These are phyloP conservation scores for Aleiodes sp. DNA, from an alignment of 1,140 invertebrate species.

Conservation along the genomic window DNA sequence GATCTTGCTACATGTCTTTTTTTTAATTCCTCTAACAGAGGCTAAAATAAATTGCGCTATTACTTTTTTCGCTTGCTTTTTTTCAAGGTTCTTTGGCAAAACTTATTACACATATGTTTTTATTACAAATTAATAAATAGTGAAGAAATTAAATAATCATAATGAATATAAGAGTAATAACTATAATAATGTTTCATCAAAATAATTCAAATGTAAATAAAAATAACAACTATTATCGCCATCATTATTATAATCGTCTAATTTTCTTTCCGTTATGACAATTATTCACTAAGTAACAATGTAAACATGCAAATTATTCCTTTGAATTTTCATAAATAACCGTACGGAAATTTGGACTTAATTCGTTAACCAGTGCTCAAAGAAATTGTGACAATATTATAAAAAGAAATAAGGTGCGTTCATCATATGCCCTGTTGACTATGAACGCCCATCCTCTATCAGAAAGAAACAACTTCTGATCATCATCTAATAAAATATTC, in stretches of 20 bases:
- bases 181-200: constrained; percentile 40
- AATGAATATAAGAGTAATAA: constrained; percentile 46
- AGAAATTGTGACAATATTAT: constrained; percentile 23
- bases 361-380: constrained; percentile 28
- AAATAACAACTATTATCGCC: constrained; percentile 34
- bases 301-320: constrained; percentile 48
- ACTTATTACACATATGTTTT: constrained; percentile 67
- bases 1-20: no score
- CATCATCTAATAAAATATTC: constrained; percentile 26
- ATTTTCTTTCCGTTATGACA: constrained; percentile 48
- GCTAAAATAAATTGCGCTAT: constrained; percentile 56
- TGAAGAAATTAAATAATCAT: constrained; percentile 61
- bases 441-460: constrained; percentile 22
- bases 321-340: constrained; percentile 39
- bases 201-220: constrained; percentile 44
- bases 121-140: constrained; percentile 64
- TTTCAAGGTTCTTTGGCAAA: constrained; percentile 64
- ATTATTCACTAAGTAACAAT: constrained; percentile 59
- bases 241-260: constrained; percentile 26
- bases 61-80: constrained; percentile 39
- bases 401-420: constrained; percentile 32
- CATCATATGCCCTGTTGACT: no score
- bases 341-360: constrained; percentile 36
- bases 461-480: constrained; percentile 14
- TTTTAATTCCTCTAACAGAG: no score